Percentiles rank a stretch among this genome's conserved stretches.
Evolutionary conservation across 30 jellyfish, hydroid and myxozoan species (phyloP).

Genomic region (Chrysaora quinquecirrha): DNA sequence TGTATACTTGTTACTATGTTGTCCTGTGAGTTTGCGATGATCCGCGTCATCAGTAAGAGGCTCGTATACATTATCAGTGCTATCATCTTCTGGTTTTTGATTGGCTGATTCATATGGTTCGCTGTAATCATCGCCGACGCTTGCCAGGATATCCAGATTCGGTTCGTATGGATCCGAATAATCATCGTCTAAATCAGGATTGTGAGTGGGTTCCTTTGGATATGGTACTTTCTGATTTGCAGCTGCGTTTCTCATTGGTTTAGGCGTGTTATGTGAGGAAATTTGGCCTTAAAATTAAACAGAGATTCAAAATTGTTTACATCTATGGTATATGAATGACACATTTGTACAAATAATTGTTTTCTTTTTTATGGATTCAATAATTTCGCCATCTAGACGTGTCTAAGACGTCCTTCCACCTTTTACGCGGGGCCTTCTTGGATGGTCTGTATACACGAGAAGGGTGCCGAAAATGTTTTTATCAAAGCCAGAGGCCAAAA

Average conservation of each 20-base stretch:
- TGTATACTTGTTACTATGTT: background rate
- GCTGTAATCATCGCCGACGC: slow-evolving; percentile 8
- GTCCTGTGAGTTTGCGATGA: background rate
- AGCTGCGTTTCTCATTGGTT: background rate
- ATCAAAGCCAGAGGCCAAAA: no score
- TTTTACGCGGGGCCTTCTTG: no score
- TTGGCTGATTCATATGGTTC: slow-evolving; percentile 49
- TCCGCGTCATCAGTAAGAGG: slow-evolving; percentile 10
- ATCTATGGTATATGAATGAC: background rate
- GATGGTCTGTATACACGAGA: no score
- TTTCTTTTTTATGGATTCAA: no score
- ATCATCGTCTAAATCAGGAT: background rate
- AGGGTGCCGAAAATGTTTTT: no score
- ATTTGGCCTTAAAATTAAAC: background rate
- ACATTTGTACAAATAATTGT: background rate
- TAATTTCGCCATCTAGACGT: no score
- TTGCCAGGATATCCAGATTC: background rate
- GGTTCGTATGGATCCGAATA: background rate
- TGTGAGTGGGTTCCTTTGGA: background rate
- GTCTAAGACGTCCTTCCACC: no score
- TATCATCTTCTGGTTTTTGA: slow-evolving; percentile 9
- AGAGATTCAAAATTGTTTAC: background rate
- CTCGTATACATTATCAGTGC: slow-evolving; percentile 19
- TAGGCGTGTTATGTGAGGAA: background rate
- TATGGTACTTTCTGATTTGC: background rate